Evolutionary conservation across 1,140 invertebrate species (phyloP), one percentile per base, ranked within the genome.

Genomic region (Asbolus verrucosus): DNA sequence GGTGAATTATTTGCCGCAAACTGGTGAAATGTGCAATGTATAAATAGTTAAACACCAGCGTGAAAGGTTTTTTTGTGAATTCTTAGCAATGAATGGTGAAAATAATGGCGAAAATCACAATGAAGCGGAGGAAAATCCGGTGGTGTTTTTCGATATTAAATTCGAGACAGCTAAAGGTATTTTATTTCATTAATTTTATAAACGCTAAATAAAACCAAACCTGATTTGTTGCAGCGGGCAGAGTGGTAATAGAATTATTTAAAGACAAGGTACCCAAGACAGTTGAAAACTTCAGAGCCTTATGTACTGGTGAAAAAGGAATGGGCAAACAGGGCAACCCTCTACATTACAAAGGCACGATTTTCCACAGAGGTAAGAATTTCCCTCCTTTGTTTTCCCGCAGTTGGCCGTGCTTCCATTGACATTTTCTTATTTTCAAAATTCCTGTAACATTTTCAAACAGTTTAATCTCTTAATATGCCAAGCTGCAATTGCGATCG

Each of bases 231-330:
- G n/a, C n/a, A 90, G 93, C 88, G 78, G 94, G 95, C 8, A 84
- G 94, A 75, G 85, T 96, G 31, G 83, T 94, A 9, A 91, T 95
- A 77, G 88, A 94, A 85, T 83, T 96, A 38, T 88, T 90, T 74
- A 91, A 90, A 77, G 89, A 98, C 86, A 84, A 93, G 70, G 94
- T 94, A 13, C 97, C 97, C 27, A 91, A 88, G 81, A 97, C 96
- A 59, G 91, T 89, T 41, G 93, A 96, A 83, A 98, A 98, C 84
- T 98, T 98, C 82, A 86, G 93, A 75, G 89, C 89, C 1, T 78
- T 98, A 1, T 97, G 95, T 79, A 96, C 94, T 0, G 95, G 95
- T 11, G 92, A 94, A 82, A 90, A 87, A 72, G 93, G 93, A 9
- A 82, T 87, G 39, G 92, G 91, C 0, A 79, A 76, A n/a, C 80